Conservation (phyloP, 2,888 invertebrate genomes). For the Eulithis testata region DNA sequence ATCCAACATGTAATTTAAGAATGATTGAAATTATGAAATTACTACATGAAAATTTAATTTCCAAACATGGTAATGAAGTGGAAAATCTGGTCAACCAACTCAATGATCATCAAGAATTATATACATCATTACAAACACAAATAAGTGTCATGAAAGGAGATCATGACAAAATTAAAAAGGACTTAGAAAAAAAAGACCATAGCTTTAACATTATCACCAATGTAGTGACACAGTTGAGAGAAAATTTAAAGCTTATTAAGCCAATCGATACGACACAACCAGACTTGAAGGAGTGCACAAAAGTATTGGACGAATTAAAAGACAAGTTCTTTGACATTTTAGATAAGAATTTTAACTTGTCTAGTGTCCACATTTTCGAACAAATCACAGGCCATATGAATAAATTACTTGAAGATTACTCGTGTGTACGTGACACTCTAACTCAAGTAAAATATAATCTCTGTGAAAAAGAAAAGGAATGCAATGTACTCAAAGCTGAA, state of each 20-base stretch:
- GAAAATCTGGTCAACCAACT: slow-evolving; percentile 71
- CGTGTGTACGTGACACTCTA: slow-evolving; percentile 56
- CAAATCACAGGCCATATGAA: slow-evolving; percentile 49
- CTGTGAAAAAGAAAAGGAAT: slow-evolving; percentile 64
- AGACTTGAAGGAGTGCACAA: slow-evolving; percentile 39
- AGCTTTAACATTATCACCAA: slow-evolving; percentile 49
- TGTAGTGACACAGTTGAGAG: slow-evolving; percentile 52
- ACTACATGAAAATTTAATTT: slow-evolving; percentile 61
- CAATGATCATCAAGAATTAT: slow-evolving; percentile 62
- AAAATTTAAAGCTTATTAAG: slow-evolving; percentile 51
- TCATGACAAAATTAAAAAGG: slow-evolving; percentile 50
- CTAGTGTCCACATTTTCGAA: slow-evolving; percentile 57
- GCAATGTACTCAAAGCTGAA: slow-evolving; percentile 57
- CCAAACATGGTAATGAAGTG: slow-evolving; percentile 66
- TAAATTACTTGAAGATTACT: slow-evolving; percentile 53
- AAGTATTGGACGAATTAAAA: slow-evolving; percentile 54
- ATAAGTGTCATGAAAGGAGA: slow-evolving; percentile 48
- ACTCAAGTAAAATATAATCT: slow-evolving; percentile 57
- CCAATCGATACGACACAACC: slow-evolving; percentile 39
- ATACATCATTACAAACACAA: slow-evolving; percentile 52
- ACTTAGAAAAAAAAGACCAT: slow-evolving; percentile 55
- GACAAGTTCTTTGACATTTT: slow-evolving; percentile 58
- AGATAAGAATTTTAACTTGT: slow-evolving; percentile 60
- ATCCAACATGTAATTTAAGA: slow-evolving; percentile 54
- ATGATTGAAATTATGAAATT: slow-evolving; percentile 72